Conservation (phyloP, 2,113 vertebrate genomes). For the Tetrax tetrax region DNA sequence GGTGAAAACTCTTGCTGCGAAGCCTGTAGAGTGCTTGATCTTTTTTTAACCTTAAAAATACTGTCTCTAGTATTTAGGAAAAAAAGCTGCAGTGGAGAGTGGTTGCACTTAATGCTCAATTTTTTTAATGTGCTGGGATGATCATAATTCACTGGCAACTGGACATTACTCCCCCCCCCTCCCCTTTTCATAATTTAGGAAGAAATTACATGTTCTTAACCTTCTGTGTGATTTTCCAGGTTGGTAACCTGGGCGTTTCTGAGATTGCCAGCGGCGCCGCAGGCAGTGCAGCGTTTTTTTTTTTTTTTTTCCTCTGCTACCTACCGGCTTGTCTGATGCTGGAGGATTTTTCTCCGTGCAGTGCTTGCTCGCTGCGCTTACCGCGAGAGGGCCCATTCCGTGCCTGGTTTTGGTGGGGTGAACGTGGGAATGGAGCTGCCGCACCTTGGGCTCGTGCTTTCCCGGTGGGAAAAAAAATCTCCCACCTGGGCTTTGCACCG, state of each 20-base stretch:
- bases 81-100: background rate
- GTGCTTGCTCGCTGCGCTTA: background rate
- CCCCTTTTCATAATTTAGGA: background rate
- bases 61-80: background rate
- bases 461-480: no score
- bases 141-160: background rate
- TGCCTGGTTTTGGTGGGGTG: fast-evolving
- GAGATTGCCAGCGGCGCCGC: background rate
- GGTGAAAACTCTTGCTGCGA: background rate
- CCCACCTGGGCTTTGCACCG: no score
- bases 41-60: background rate
- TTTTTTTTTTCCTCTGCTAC: background rate
- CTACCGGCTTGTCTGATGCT: background rate
- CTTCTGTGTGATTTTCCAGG: background rate
- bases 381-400: background rate
- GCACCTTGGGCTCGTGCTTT: background rate
- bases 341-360: background rate
- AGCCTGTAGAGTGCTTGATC: background rate
- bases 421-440: background rate
- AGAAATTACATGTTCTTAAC: background rate
- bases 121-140: background rate
- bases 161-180: background rate
- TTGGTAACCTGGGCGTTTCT: background rate
- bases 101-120: background rate
- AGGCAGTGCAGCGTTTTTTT: background rate